These are phyloP conservation scores for Apodemus speciosus DNA, from an alignment of 2,113 vertebrate species.

Conservation along the genomic window DNA sequence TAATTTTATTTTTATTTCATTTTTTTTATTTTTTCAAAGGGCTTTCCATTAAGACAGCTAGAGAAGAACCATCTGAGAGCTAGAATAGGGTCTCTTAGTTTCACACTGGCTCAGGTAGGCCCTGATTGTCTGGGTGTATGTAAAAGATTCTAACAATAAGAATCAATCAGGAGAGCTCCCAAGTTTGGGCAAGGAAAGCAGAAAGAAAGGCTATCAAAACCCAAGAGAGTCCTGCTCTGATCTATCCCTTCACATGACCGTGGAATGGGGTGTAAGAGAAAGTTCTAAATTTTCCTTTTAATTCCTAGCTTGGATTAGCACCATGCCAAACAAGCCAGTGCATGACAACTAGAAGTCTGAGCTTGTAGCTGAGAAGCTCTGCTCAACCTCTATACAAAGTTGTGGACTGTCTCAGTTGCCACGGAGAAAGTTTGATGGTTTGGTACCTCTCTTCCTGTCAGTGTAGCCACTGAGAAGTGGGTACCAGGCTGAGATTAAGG, in stretches of 20 bases:
- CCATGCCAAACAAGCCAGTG: background rate
- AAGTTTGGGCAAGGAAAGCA: background rate
- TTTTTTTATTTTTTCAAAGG: background rate
- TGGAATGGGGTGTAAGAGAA: background rate
- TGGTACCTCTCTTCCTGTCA: background rate
- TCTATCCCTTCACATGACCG: background rate
- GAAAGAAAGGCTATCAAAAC: background rate
- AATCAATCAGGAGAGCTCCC: background rate
- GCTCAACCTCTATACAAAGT: background rate
- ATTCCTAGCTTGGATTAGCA: background rate
- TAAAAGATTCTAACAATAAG: background rate
- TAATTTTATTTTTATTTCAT: no score
- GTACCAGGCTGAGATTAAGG: background rate
- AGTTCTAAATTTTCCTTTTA: background rate
- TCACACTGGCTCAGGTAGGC: background rate
- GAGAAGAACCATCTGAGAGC: background rate
- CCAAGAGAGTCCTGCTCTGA: background rate
- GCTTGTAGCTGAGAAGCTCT: background rate
- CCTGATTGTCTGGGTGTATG: background rate
- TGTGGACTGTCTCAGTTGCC: background rate
- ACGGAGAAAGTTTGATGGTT: background rate
- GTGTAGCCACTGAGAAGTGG: background rate
- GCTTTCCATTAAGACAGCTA: background rate
- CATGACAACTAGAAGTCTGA: background rate
- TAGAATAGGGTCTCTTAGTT: background rate